phyloP scores from a whole-genome alignment of 2,888 invertebrate species.

The Endotricha flammealis region DNA sequence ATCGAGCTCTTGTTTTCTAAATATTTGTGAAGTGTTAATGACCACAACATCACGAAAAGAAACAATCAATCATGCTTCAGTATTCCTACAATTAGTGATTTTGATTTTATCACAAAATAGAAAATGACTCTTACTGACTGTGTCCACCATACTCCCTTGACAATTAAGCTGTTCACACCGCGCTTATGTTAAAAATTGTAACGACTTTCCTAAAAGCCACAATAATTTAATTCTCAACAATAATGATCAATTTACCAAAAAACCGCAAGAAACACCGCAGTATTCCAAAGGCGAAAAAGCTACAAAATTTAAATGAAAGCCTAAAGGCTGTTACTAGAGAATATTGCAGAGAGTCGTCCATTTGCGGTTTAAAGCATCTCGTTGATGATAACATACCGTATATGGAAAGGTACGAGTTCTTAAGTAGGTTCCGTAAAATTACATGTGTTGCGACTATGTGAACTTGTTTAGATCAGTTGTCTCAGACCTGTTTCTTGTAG shows the following conservation, averaged over 20 bases:
- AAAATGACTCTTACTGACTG: conserved; percentile 42
- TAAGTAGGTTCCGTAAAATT: conserved; percentile 26
- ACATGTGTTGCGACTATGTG: conserved; percentile 30
- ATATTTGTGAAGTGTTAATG: too few species aligned
- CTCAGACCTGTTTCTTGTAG: conserved; percentile 37
- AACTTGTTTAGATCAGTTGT: conserved; percentile 42
- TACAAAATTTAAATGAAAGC: conserved; percentile 45
- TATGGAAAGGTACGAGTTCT: conserved; percentile 54
- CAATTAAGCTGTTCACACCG: too few species aligned
- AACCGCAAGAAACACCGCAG: conserved; percentile 22
- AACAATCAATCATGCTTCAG: conserved; percentile 53
- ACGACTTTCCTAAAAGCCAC: too few species aligned
- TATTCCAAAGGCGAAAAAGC: conserved; percentile 23
- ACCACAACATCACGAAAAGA: conserved; percentile 35
- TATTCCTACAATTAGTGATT: conserved; percentile 2
- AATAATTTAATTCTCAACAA: too few species aligned
- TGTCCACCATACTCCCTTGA: neutral
- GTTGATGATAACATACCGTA: conserved; percentile 52
- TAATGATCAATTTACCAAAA: too few species aligned
- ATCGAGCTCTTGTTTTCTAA: too few species aligned
- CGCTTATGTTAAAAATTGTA: too few species aligned
- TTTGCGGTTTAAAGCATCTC: conserved; percentile 66
- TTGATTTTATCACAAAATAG: conserved; percentile 60
- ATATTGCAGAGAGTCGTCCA: conserved; percentile 68
- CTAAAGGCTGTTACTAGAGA: conserved; percentile 51